These are phyloP conservation scores for Diceros bicornis DNA, from an alignment of 2,797 vertebrate genomes.

Conservation along the genomic window DNA sequence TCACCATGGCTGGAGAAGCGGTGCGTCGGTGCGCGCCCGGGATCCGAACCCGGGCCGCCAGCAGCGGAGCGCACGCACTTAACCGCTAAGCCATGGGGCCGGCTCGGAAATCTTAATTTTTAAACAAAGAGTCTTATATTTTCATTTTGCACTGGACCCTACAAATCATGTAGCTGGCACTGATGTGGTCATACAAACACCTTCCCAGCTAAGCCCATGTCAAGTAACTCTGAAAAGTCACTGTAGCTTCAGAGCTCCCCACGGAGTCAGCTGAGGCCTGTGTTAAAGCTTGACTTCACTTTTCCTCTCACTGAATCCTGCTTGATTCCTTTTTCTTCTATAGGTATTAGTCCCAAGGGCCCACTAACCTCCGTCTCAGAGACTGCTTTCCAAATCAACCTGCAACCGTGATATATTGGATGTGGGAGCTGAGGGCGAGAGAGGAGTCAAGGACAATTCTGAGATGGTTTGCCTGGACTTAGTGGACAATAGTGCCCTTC, in stretches of 20 bases:
- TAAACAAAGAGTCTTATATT: not conserved
- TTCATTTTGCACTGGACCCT: not conserved
- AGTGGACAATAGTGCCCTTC: not conserved
- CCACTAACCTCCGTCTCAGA: not conserved
- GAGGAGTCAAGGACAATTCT: not conserved
- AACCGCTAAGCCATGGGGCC: not conserved
- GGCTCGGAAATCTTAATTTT: constrained; percentile 4
- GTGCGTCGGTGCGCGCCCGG: too few species aligned
- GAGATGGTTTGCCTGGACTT: not conserved
- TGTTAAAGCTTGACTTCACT: not conserved
- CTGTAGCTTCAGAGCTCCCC: not conserved
- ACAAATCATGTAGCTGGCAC: not conserved
- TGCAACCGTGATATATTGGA: not conserved
- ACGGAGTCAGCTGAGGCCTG: not conserved
- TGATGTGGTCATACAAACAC: not conserved
- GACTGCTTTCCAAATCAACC: not conserved
- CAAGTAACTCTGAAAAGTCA: not conserved
- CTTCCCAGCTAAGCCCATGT: not conserved
- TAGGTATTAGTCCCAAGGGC: not conserved
- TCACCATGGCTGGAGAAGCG: too few species aligned
- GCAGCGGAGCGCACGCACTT: too few species aligned
- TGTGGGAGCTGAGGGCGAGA: not conserved
- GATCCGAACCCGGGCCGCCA: too few species aligned
- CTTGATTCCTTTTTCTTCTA: not conserved
- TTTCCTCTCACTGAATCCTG: not conserved